These are phyloP conservation scores for Prenolepis imparis DNA, from an alignment of 2,888 invertebrate genomes.

Conservation along the genomic window DNA sequence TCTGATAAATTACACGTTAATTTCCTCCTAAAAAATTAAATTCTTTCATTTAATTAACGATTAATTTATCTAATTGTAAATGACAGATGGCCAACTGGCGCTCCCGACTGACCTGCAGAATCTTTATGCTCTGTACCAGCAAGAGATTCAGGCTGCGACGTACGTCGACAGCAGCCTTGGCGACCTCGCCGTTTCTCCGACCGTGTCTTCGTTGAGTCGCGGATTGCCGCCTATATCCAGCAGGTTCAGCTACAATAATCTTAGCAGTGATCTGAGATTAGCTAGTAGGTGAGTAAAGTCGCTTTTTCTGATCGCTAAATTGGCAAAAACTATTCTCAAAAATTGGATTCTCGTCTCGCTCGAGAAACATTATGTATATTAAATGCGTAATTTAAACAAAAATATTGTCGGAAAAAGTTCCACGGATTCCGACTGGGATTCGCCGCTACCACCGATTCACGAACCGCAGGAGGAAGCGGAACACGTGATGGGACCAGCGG, in stretches of 20 bases:
- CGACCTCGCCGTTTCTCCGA: constrained; percentile 84
- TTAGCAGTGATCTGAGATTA: constrained; percentile 76
- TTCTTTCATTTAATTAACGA: background rate
- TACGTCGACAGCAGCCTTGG: constrained; percentile 90
- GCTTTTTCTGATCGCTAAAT: background rate
- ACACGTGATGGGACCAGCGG: constrained; percentile 80
- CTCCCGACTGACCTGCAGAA: constrained; percentile 93
- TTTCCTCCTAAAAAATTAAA: background rate
- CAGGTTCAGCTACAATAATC: constrained; percentile 75
- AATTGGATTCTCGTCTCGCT: background rate
- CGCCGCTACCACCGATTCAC: constrained; percentile 82
- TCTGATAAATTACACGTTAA: background rate
- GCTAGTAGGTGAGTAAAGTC: constrained; percentile 67
- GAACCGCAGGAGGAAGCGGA: constrained; percentile 81
- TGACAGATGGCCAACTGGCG: constrained; percentile 89
- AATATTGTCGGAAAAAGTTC: constrained; percentile 73
- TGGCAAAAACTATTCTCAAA: background rate
- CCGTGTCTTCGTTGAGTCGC: constrained; percentile 72
- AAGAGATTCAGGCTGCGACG: constrained; percentile 94
- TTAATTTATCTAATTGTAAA: constrained; percentile 63
- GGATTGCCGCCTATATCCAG: constrained; percentile 89
- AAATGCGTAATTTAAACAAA: constrained; percentile 19
- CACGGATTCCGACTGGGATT: constrained; percentile 82
- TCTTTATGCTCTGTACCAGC: constrained; percentile 93
- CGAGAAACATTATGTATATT: background rate